Percentiles rank a stretch among this genome's conserved stretches.
These are phyloP conservation scores for Cylloceria caligata DNA, from an alignment of 2,888 invertebrate genomes.

Conservation along the genomic window DNA sequence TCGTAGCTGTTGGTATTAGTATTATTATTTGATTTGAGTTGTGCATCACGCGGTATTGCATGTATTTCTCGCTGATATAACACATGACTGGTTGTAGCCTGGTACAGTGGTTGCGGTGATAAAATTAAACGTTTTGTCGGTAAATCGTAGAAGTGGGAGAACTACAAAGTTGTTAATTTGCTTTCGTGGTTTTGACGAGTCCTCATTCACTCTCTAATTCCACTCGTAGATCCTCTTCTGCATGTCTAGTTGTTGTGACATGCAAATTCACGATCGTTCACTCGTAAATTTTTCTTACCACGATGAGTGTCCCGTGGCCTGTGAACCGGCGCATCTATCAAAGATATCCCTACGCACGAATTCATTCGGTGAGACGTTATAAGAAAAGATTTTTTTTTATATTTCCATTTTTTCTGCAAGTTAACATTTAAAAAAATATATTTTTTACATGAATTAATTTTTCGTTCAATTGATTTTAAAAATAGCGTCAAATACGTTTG, in stretches of 20 bases:
- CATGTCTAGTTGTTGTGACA: not conserved
- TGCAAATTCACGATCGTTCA: slow-evolving; percentile 1
- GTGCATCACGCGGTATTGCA: slow-evolving; percentile 4
- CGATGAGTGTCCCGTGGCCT: slow-evolving; percentile 90
- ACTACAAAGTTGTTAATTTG: slow-evolving; percentile 23
- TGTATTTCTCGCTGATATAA: slow-evolving; percentile 2
- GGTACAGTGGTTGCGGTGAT: slow-evolving; percentile 21
- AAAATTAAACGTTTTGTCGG: slow-evolving; percentile 57
- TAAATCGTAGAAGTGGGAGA: slow-evolving; percentile 21
- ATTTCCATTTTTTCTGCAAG: not conserved
- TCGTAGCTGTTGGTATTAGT: slow-evolving; percentile 13
- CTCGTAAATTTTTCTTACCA: slow-evolving; percentile 11
- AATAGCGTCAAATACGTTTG: not conserved
- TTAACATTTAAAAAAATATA: no score
- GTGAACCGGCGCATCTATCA: slow-evolving; percentile 88
- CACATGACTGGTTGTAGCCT: not conserved
- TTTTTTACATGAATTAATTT: no score
- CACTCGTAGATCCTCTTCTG: not conserved
- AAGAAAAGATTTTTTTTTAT: not conserved
- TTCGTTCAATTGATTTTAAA: no score
- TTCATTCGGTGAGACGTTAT: slow-evolving; percentile 23
- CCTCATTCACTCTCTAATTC: not conserved
- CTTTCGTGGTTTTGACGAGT: slow-evolving; percentile 28
- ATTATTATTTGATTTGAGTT: slow-evolving; percentile 14
- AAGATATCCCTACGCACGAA: slow-evolving; percentile 79